Evolutionary conservation across 2,113 vertebrate species (phyloP), one percentile per base, ranked within the genome.

Genomic region (Mormyrus iriodes): DNA sequence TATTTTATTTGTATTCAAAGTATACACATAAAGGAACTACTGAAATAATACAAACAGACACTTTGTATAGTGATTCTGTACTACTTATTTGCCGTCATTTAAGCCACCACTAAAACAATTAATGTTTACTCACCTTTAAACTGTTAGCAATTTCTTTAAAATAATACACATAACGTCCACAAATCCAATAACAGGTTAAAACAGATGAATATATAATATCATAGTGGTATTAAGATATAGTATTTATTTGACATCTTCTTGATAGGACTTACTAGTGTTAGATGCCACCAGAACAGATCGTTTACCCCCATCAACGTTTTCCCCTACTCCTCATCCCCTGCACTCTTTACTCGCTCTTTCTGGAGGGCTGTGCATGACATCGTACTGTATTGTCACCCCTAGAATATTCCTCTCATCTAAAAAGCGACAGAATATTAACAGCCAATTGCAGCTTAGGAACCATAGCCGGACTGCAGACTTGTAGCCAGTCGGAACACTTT

Each of bases 401-500:
- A 65, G 85, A 89, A 89, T 86, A 86, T 89, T 89, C 89, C 89
- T 89, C 58, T 55, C 83, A 76, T 61, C 53, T 9, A 61, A 89
- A 84, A 85, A n/a, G 58, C 84, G 46, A 76, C 58, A 86, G 85
- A 85, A 61, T 55, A 44, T 3, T 39, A 0, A 24, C 44, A 69
- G 44, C 82, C 88, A 69, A 85, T 89, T 46, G 88, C n/a, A 31
- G 55, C 19, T 12, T 83, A 48, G 79, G 79, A 83, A 83, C 79
- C 7, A 83, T 19, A 88, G 93, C 92, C 93, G 91, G 0, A 21
- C 90, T 1, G 17, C 2, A 73, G 3, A 2, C 2, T 85, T 65
- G 88, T 53, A 42, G 86, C 49, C 86, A 4, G 27, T 83, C 92
- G 94, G 73, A 91, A 90, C 86, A n/a, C 90, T 93, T 91, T 44